Evolutionary conservation across 1,140 invertebrate species (phyloP).

Genomic region (Contarinia nasturtii): DNA sequence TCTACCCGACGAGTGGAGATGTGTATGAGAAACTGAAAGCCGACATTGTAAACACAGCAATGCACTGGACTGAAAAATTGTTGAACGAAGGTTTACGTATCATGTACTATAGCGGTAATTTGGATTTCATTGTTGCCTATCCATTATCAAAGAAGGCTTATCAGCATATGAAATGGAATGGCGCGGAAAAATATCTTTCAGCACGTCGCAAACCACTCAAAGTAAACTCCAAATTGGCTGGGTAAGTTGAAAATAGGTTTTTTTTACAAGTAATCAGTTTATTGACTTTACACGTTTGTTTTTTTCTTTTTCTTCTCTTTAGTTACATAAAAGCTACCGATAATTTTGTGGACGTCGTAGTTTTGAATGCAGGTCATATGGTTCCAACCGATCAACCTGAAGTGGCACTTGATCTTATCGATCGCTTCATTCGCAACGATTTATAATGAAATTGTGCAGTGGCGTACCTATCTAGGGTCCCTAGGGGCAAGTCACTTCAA

Average conservation of each 20-base stretch:
- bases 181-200: not conserved
- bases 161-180: slow-evolving; percentile 15
- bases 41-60: slow-evolving; percentile 62
- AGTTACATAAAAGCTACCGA: slow-evolving; percentile 54
- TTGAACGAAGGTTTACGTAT: slow-evolving; percentile 11
- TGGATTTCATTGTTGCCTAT: slow-evolving; percentile 71
- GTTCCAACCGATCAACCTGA: slow-evolving; percentile 63
- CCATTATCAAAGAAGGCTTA: slow-evolving; percentile 46
- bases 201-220: slow-evolving; percentile 50
- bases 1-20: slow-evolving; percentile 25
- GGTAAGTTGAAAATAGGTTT: slow-evolving; percentile 44
- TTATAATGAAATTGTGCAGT: too few species aligned
- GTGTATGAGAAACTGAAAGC: slow-evolving; percentile 44
- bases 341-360: slow-evolving; percentile 56
- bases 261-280: slow-evolving; percentile 27
- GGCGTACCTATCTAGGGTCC: too few species aligned
- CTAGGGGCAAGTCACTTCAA: too few species aligned
- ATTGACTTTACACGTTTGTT: slow-evolving; percentile 47
- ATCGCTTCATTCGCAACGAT: slow-evolving; percentile 37
- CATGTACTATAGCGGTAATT: slow-evolving; percentile 49
- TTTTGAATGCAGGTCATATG: slow-evolving; percentile 69
- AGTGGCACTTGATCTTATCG: slow-evolving; percentile 56
- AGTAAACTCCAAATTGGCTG: slow-evolving; percentile 60
- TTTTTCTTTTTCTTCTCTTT: slow-evolving; percentile 48
- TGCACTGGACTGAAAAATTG: slow-evolving; percentile 47